Conservation (phyloP, 1,140 invertebrate species). For the Nasonia vitripennis region DNA sequence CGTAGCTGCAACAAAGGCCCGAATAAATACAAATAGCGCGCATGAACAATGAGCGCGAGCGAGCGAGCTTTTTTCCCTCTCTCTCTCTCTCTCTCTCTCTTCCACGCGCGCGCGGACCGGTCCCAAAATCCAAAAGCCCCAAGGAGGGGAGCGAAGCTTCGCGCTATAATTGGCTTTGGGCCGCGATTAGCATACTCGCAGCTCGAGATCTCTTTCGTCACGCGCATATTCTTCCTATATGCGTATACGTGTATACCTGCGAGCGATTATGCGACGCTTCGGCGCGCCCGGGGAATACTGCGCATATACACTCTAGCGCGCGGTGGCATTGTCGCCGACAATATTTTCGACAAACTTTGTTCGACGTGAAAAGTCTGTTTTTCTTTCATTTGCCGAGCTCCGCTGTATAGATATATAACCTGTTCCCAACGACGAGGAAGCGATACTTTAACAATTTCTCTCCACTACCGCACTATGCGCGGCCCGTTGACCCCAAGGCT, state of each 20-base stretch:
- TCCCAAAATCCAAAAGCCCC: constrained; percentile 21
- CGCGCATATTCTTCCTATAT: constrained; percentile 65
- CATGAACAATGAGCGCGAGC: constrained; percentile 66
- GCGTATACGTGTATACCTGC: constrained; percentile 36
- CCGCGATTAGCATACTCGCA: constrained; percentile 69
- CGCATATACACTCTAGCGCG: background rate
- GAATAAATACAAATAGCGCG: constrained; percentile 72
- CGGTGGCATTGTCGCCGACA: background rate
- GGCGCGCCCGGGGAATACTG: background rate
- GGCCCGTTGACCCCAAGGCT: constrained; percentile 47
- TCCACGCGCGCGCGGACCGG: background rate
- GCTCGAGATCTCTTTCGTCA: constrained; percentile 73
- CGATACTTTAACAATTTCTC: too few species aligned
- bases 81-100: background rate
- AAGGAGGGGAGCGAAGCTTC: constrained; percentile 53
- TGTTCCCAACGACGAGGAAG: background rate
- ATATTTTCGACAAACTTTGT: background rate
- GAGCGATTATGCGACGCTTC: constrained; percentile 34
- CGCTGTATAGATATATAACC: background rate
- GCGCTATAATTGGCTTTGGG: constrained; percentile 72
- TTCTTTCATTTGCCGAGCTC: background rate
- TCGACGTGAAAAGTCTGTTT: background rate
- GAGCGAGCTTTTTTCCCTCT: constrained; percentile 45
- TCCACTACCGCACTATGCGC: background rate
- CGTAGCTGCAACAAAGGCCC: constrained; percentile 61